Conservation (phyloP, 2,797 vertebrate species). For the Pyrocephalus nanus region DNA sequence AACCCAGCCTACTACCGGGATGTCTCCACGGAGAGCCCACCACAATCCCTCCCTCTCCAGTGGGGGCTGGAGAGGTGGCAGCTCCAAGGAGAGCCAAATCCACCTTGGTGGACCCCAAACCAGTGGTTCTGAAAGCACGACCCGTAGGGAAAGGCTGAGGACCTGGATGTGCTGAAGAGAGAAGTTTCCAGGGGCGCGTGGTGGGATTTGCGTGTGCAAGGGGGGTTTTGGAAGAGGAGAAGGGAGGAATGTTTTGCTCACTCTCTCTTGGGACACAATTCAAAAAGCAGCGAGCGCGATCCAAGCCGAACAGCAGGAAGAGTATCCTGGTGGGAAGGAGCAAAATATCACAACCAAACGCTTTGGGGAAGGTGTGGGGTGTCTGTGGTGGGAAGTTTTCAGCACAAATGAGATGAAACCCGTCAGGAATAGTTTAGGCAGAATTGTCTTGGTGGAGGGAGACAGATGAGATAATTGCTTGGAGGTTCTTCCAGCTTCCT, state of each 20-base stretch:
- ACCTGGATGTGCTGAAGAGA: fast-evolving
- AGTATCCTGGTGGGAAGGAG: slow-evolving; percentile 54
- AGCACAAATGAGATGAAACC: slow-evolving; percentile 8
- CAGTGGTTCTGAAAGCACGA: background rate
- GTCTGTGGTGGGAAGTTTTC: slow-evolving; percentile 32
- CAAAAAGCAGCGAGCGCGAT: slow-evolving; percentile 4
- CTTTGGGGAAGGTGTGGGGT: slow-evolving; percentile 39
- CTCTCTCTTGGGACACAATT: slow-evolving; percentile 15
- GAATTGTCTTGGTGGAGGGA: background rate
- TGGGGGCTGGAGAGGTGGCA: background rate
- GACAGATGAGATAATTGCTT: background rate
- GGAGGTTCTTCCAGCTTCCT: background rate
- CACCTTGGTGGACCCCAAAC: background rate
- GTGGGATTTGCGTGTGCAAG: background rate
- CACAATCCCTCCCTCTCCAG: background rate
- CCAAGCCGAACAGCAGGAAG: slow-evolving; percentile 54
- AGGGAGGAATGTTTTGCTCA: background rate
- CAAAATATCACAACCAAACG: slow-evolving; percentile 17
- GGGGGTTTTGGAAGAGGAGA: background rate
- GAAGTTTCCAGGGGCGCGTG: background rate
- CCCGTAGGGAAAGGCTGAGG: fast-evolving
- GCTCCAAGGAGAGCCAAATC: background rate
- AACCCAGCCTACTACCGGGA: background rate
- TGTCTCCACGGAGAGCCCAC: fast-evolving
- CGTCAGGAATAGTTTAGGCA: background rate